Evolutionary conservation across 2,888 invertebrate species (phyloP).

Genomic region (Dusona sp.): DNA sequence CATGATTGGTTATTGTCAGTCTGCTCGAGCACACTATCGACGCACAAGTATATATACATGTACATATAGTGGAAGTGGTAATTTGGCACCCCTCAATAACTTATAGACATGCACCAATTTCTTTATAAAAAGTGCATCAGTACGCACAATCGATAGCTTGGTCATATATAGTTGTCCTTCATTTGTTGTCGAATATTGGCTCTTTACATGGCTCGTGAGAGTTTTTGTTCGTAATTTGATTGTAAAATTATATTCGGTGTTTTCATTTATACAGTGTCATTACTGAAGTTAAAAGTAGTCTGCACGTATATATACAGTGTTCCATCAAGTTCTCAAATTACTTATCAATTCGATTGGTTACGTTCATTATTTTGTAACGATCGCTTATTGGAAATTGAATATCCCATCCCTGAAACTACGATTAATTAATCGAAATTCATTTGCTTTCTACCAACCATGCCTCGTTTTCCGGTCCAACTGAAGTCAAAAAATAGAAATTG

Average conservation of each 20-base stretch:
- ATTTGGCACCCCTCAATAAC: background rate
- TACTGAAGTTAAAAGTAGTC: background rate
- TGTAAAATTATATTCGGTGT: background rate
- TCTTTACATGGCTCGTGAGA: background rate
- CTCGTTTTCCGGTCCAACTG: background rate
- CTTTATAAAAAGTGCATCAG: background rate
- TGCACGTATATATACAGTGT: background rate
- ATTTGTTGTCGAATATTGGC: background rate
- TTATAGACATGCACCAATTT: background rate
- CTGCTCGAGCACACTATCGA: constrained; percentile 70
- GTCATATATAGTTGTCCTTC: background rate
- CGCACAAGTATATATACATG: constrained; percentile 36
- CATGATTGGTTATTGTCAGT: constrained; percentile 83
- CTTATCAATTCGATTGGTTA: background rate
- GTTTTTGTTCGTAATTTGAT: background rate
- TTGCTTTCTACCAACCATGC: too few relatives aligned
- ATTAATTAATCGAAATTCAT: too few relatives aligned
- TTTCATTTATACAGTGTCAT: too few relatives aligned
- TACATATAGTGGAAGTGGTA: background rate
- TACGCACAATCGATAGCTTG: background rate
- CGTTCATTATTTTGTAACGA: background rate
- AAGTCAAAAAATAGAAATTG: background rate
- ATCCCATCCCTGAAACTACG: background rate
- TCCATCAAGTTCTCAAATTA: background rate
- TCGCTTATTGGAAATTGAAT: background rate